Conservation (phyloP, 1,140 invertebrate species). For the Berghia stephanieae region DNA sequence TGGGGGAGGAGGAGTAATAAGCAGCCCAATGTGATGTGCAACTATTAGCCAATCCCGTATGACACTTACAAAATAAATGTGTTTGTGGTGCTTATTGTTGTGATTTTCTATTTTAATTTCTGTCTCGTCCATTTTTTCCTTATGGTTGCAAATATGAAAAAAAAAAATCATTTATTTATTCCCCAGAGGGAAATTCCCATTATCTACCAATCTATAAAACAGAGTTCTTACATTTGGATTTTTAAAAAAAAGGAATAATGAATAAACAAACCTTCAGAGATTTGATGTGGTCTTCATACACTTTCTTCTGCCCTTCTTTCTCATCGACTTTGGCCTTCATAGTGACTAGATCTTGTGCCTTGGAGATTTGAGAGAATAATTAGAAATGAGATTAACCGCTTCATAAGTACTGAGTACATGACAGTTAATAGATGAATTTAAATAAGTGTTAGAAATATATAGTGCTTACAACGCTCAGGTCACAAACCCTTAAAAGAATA, state of each 20-base stretch:
- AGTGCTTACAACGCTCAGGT: no score
- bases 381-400: no score
- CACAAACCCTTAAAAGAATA: no score
- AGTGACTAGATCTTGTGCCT: conserved; percentile 59
- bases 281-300: conserved; percentile 58
- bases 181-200: background rate
- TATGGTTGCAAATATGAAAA: background rate
- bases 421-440: no score
- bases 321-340: conserved; percentile 64
- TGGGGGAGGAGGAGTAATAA: background rate
- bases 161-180: background rate
- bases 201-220: background rate
- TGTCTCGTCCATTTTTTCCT: background rate
- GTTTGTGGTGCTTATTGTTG: no score
- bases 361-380: no score
- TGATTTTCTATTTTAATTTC: background rate
- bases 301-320: conserved; percentile 56
- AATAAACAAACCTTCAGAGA: conserved; percentile 57
- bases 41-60: background rate
- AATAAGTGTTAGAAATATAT: no score
- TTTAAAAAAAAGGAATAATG: no score
- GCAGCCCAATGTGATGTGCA: background rate
- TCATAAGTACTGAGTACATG: no score
- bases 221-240: background rate
- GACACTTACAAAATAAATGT: no score